Base-by-base conservation (phyloP, 2,113 vertebrate species). In the Thomomys bottae region DNA sequence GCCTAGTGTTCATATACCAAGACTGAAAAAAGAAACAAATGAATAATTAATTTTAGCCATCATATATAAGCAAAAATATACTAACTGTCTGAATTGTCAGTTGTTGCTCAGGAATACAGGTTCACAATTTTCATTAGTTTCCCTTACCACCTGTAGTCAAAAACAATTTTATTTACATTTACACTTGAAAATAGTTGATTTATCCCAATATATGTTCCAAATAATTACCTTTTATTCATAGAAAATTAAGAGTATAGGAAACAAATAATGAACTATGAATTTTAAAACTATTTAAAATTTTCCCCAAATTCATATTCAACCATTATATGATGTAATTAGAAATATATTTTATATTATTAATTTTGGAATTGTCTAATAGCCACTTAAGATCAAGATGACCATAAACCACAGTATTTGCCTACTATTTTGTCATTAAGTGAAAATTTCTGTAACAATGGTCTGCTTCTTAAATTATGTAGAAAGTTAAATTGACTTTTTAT, bases 331-430 rank as follows among this genome's bases (percentile, higher is more conserved):
- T 71, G n/a, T 0, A 76, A 54, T 63, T 83, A 67, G 36, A 34
- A 85, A 38, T 59, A 34, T 7, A 76, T 26, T 79, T 93, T 17
- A 77, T 94, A 17, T 61, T 85, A 66, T 59, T 86, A 71, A 92
- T 66, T 85, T 3, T 20, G 84, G 17, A 61, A 24, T 87, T 91
- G 67, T 2, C 2, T 80, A 91, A 76, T 4, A 59, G 9, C 2
- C 18, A 63, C 5, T 63, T 77, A 84, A 61, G 76, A 89, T 67
- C 26, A 6, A 64, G 3, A 24, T 70, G 1, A 38, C 17, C 0
- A 66, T 70, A 82, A 63, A n/a, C 0, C 8, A 36, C 54, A 63
- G 2, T 77, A 42, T 79, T 87, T 68, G 23, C 1, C 20, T 77
- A 6, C 68, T 88, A 73, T 8, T 77, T 89, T 28, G 9, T 0